phyloP scores from a whole-genome alignment of 2,113 vertebrate genomes.

The Ibidorhyncha struthersii region DNA sequence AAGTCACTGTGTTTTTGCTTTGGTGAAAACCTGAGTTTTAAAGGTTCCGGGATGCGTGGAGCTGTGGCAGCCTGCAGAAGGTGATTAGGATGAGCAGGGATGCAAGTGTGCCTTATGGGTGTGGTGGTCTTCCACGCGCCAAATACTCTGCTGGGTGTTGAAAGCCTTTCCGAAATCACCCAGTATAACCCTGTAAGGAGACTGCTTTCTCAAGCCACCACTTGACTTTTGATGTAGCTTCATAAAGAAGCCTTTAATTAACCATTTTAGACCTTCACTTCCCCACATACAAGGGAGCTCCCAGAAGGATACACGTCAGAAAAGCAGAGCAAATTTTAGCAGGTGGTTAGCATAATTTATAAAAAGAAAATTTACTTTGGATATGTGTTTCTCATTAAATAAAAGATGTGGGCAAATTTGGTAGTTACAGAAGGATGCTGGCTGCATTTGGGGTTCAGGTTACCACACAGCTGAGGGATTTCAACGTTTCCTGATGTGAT shows the following conservation, averaged over 20 bases:
- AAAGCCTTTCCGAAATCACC: background rate
- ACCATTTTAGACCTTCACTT: background rate
- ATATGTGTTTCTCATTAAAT: background rate
- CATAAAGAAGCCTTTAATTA: background rate
- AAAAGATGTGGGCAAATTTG: background rate
- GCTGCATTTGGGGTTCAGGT: background rate
- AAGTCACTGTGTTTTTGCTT: background rate
- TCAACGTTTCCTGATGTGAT: background rate
- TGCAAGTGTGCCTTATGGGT: too few species aligned
- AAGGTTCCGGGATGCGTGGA: background rate
- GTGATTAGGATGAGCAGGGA: background rate
- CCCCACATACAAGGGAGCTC: background rate
- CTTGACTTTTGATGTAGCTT: background rate
- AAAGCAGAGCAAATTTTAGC: background rate
- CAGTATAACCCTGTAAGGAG: background rate
- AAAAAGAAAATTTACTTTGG: background rate
- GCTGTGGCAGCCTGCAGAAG: background rate
- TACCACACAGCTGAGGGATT: background rate
- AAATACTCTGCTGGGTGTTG: background rate
- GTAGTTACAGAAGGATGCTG: background rate
- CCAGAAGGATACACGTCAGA: background rate
- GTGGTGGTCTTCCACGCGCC: background rate
- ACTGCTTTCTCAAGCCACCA: background rate
- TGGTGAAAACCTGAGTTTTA: background rate
- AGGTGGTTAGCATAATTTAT: background rate